Evolutionary conservation across 2,797 vertebrate genomes (phyloP), one percentile per base, ranked within the genome.

Genomic region (Rhinichthys osculus): DNA sequence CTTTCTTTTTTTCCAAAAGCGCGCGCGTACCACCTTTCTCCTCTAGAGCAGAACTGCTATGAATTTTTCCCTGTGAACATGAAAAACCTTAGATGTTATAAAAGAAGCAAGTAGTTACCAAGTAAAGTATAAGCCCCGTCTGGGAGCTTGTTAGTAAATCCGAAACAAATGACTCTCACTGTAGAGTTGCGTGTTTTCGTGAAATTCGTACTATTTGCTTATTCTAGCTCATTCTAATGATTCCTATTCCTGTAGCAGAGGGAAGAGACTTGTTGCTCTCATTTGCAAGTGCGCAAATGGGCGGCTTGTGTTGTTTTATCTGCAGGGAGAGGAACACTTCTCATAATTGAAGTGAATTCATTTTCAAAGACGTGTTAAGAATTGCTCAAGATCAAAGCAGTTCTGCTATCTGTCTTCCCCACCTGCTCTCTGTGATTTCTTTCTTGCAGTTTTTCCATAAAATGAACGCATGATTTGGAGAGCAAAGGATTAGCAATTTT

Each of bases 331-430:
- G 84, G 78, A 85, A 80, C 84, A 81, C 84, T 80, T 80, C 84
- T 81, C 78, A 81, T 85, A 81, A 85, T 81, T 81, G 78, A 85
- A 85, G 78, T 85, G 84, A 85, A 85, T 74, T 85, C 78, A 81
- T 85, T 85, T 85, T 85, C 84, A 81, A 81, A 85, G 78, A 85
- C 78, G 84, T 85, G 78, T 80, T 81, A 85, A 80, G 78, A 85
- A 85, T 85, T 85, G 84, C 78, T 85, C 1, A n/a, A 85, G 78
- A 85, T 85, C 78, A 85, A 85, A 85, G 84, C 44, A 19, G 23
- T 66, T 80, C 44, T 66, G 69, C 78, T 85, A 85, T 85, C 84
- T 85, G 78, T 50, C 84, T 73, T 74, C 16, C 16, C 78, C 84
- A 85, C 84, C 84, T 85, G 84, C 78, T 81, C 70, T 85, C 67